A percentile compares a stretch with the other conserved stretches of the same genome.
Evolutionary conservation across 2,113 vertebrate species (phyloP).

Genomic region (Castor canadensis): DNA sequence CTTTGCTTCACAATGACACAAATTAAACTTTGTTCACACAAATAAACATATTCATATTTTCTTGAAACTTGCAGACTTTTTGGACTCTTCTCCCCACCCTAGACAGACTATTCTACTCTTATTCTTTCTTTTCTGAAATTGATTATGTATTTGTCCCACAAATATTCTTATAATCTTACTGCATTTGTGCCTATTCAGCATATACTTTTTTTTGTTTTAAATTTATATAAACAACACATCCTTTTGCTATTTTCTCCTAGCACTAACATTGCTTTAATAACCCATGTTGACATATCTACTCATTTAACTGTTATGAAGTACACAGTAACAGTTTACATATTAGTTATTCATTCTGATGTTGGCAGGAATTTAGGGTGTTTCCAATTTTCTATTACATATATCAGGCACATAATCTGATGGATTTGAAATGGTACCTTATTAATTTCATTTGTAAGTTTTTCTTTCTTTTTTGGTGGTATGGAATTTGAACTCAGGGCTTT

Average conservation of each 20-base stretch:
- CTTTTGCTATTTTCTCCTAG: not conserved
- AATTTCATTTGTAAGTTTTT: slow-evolving; percentile 13
- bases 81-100: not conserved
- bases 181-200: not conserved
- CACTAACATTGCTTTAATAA: not conserved
- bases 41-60: slow-evolving; percentile 18
- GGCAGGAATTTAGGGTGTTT: slow-evolving; percentile 18
- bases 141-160: not conserved
- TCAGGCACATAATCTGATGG: not conserved
- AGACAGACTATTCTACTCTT: not conserved
- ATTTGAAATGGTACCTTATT: not conserved
- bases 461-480: too few relatives aligned
- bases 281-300: not conserved
- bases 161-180: slow-evolving; percentile 37
- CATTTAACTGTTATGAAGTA: not conserved
- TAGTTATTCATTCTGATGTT: not conserved
- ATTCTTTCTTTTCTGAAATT: slow-evolving; percentile 26
- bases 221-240: slow-evolving; percentile 8
- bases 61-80: not conserved
- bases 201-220: not conserved
- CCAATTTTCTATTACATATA: not conserved
- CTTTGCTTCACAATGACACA: slow-evolving; percentile 33
- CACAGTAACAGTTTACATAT: not conserved
- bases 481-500: too few relatives aligned
- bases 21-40: slow-evolving; percentile 8